These are phyloP conservation scores for Oligia latruncula DNA, from an alignment of 2,888 invertebrate genomes.

Conservation along the genomic window DNA sequence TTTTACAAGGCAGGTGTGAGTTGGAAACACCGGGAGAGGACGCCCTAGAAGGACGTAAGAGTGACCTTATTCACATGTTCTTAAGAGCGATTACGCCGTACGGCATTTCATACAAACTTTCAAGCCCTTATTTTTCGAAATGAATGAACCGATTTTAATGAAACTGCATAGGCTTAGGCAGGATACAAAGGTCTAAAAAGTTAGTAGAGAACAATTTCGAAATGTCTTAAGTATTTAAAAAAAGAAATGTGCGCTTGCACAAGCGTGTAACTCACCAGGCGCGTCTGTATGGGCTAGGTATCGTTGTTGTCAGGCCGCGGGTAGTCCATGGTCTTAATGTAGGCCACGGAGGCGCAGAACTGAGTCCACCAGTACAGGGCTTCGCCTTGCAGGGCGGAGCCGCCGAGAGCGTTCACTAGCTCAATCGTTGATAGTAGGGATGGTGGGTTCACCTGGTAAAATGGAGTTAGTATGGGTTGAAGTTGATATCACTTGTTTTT, in stretches of 20 bases:
- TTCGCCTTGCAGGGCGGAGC: constrained; percentile 95
- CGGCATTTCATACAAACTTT: too few relatives aligned
- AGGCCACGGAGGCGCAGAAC: constrained; percentile 98
- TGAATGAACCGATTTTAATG: too few relatives aligned
- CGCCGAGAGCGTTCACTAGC: constrained; percentile 98
- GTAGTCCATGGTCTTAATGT: constrained; percentile 99
- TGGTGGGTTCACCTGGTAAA: constrained; percentile 96
- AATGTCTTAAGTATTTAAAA: too few relatives aligned
- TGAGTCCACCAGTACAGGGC: constrained; percentile 99
- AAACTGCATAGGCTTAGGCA: too few relatives aligned
- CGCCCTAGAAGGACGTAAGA: too few relatives aligned
- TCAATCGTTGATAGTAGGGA: constrained; percentile 98
- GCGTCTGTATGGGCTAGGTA: constrained; percentile 81
- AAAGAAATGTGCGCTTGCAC: background rate
- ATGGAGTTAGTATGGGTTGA: background rate
- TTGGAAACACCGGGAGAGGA: too few relatives aligned
- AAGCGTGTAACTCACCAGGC: constrained; percentile 68
- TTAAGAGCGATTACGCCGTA: too few relatives aligned
- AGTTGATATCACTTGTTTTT: background rate
- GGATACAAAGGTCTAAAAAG: too few relatives aligned
- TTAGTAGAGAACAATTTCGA: too few relatives aligned
- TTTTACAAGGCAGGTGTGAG: too few relatives aligned
- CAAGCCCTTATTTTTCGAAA: too few relatives aligned
- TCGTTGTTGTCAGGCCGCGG: constrained; percentile 73
- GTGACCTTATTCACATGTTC: too few relatives aligned